Conservation (phyloP, 2,888 invertebrate genomes). For the Epirrhoe tristata region DNA sequence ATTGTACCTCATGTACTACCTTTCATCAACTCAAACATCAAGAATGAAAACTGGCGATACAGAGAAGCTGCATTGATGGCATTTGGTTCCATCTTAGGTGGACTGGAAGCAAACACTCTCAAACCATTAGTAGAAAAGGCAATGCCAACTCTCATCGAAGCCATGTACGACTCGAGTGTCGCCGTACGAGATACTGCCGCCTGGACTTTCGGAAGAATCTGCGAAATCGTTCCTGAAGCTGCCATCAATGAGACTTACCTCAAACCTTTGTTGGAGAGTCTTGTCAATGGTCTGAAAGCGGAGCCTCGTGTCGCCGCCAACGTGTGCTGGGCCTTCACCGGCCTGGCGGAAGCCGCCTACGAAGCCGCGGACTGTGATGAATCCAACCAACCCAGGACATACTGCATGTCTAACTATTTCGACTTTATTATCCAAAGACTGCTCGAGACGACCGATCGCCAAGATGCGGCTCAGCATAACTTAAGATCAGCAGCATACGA, state of each 20-base stretch:
- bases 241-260: conserved; percentile 95
- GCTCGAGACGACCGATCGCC: conserved; percentile 97
- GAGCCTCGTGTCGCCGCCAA: conserved; percentile 99
- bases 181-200: conserved; percentile 98
- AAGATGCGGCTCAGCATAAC: conserved; percentile 97
- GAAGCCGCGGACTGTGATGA: conserved; percentile 92
- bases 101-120: conserved; percentile 93
- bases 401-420: conserved; percentile 96
- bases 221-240: conserved; percentile 98
- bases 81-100: conserved; percentile 97
- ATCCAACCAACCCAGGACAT: conserved; percentile 93
- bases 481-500: conserved; percentile 98
- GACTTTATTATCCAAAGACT: conserved; percentile 96
- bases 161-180: conserved; percentile 97
- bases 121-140: conserved; percentile 98
- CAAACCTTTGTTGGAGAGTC: conserved; percentile 91
- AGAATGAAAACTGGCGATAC: conserved; percentile 95
- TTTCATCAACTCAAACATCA: conserved; percentile 98
- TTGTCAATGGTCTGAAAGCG: conserved; percentile 94
- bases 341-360: conserved; percentile 98
- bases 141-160: conserved; percentile 96
- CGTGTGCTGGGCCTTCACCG: conserved; percentile 99
- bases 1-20: conserved; percentile 98
- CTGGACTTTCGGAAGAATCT: conserved; percentile 99
- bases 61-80: conserved; percentile 99